phyloP scores from a whole-genome alignment of 2,888 invertebrate species.

The Philopedon plagiatum region DNA sequence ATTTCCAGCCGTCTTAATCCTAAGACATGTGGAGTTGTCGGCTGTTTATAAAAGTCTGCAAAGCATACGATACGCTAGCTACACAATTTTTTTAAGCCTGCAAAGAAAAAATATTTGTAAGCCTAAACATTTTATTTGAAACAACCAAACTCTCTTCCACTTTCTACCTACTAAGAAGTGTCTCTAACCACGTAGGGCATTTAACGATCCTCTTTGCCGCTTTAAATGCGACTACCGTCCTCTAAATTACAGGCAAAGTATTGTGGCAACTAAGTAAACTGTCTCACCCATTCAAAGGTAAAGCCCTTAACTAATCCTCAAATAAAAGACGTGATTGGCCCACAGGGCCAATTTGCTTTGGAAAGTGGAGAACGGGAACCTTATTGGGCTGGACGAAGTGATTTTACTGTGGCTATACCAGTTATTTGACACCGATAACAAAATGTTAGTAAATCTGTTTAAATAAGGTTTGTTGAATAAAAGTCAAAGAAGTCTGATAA shows the following conservation, averaged over 20 bases:
- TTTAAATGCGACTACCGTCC: conserved; percentile 3
- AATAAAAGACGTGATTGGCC: conserved; percentile 50
- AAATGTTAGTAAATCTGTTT: neutral
- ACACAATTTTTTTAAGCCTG: no score
- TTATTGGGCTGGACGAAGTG: neutral
- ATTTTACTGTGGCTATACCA: neutral
- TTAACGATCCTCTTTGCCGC: neutral
- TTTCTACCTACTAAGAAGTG: neutral
- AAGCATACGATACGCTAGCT: no score
- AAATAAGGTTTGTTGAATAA: no score
- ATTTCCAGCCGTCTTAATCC: conserved; percentile 25
- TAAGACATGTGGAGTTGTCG: no score
- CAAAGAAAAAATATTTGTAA: no score
- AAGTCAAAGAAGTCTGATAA: no score
- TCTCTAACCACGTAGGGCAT: neutral
- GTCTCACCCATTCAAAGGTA: conserved; percentile 40
- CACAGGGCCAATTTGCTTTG: conserved; percentile 28
- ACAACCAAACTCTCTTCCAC: neutral
- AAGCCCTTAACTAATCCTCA: conserved; percentile 40
- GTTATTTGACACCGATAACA: neutral
- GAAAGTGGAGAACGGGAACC: neutral
- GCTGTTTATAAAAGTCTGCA: no score
- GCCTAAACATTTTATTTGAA: no score
- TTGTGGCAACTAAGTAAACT: conserved; percentile 37
- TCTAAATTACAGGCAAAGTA: conserved; percentile 14